Base-by-base conservation (phyloP, 2,797 vertebrate genomes). In the Nasua narica region DNA sequence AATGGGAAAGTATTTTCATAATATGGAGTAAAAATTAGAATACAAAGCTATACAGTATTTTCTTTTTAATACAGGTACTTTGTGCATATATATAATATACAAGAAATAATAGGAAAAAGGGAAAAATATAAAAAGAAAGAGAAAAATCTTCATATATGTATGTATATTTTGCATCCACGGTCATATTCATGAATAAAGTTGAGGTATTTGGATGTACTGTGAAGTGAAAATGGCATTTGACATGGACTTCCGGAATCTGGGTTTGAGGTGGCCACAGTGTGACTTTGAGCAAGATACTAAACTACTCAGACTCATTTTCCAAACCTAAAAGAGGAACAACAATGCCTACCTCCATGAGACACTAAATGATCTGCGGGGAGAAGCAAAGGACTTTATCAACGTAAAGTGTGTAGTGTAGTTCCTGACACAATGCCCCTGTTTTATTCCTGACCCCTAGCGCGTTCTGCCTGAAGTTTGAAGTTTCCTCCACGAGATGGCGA, bases 401-500 rank as follows among this genome's bases (percentile, higher is more conserved):
- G 40, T 82, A 8, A 72, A 54, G 9, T 50, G 40, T 65, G 77
- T 62, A 40, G 52, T 27, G 27, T 43, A 21, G 40, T 69, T 27
- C 18, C 2, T 21, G 8, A 19, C 11, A 19, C 65, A 37, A 27
- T 12, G 25, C n/a, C 25, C 87, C 8, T 32, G 0, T 21, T 77
- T 76, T 85, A 56, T 54, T 46, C 15, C 40, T 62, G 58, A 85
- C 58, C 48, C 21, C 23, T 72, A 77, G 16, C 40, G 94, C n/a
- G 5, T 77, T 81, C 54, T 78, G 21, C 87, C 87, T 94, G 90
- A 95, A 95, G 89, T 96, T 95, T 88, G 72, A 60, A 50, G 76
- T 96, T 95, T 95, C 91, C 93, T 94, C 96, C 93, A 94, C 96
- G 97, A 98, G 97, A 67, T 96, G 92, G 96, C 50, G 87, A 50